Base-by-base conservation (phyloP, 2,113 vertebrate genomes). In the Dicerorhinus sumatrensis region DNA sequence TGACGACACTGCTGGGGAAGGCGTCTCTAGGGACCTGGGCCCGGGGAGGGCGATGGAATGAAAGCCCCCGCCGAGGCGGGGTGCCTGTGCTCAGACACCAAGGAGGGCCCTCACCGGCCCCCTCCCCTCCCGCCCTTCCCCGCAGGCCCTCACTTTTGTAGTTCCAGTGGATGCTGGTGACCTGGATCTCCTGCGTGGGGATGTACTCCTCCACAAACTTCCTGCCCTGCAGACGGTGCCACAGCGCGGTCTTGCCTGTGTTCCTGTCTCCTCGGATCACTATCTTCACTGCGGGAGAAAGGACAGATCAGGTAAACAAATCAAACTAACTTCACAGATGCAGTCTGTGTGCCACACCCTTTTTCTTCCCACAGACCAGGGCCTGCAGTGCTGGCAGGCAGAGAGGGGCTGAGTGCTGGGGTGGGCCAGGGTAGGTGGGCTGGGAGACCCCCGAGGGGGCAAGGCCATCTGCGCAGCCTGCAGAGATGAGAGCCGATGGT, bases 81-180 rank as follows among this genome's bases (percentile, higher is more conserved):
- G 1, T 3, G 10, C 58, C 56, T 4, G 56, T 1, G 1, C 86
- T 3, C 29, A 5, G 27, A 1, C 17, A 14, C 17, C 33, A 6
- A 2, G 25, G 36, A 25, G 9, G 36, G 12, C 79, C 11, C 31
- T 6, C 1, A 5, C 33, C 33, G 8, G 0, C 65, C 13, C 77
- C 8, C 4, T 48, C 48, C 11, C 48, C 27, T 17, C 62, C 18
- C 0, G 2, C 2, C 54, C 21, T 5, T 62, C 87, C 69, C 8
- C 79, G 67, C 46, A n/a, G 21, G 11, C 46, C 79, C 99, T 99
- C 99, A 99, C 99, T 99, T 99, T 99, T 99, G 89, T 99, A 99
- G 98, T 99, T 99, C 99, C 99, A 99, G 98, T 99, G 99, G 98
- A 99, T 99, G 98, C 99, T 99, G 97, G 99, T 99, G 98, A 99